Base-by-base conservation (phyloP, 1,140 invertebrate genomes). In the Euglossa dilemma region DNA sequence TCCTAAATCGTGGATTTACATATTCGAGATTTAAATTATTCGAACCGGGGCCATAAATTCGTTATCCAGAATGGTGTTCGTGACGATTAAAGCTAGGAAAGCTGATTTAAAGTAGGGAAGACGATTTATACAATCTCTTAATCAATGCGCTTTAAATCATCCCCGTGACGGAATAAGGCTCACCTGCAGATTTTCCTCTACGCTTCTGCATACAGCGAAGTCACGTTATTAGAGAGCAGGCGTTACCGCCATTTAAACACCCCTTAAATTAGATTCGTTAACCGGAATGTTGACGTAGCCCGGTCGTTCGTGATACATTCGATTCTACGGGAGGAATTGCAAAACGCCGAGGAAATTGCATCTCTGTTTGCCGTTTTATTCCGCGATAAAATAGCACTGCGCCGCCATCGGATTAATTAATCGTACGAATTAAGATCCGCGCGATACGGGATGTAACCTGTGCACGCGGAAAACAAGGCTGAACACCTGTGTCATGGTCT, bases 131-230 rank as follows among this genome's bases (percentile, higher is more conserved):
- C 71, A 72, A 87, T 82, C 74, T 71, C 61, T 87, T 85, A 82
- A 87, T 87, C 84, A 69, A 81, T 87, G 57, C 75, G 54, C 61
- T 70, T 71, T 87, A 85, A 85, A 85, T 87, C 85, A 86, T 85
- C 57, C 36, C 50, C 18, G 20, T 75, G 84, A 81, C 77, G 56
- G 72, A 86, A 81, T 85, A 71, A 81, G 77, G 72, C 47, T 85
- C 57, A 71, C 71, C 54, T 67, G 36, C 67, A 64, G 57, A 80
- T 56, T 72, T 72, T 73, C 73, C 16, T 50, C 59, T 73, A 77
- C 75, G 67, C 61, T 64, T 52, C 36, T 85, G 63, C 64, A 71
- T 64, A 75, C 43, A 79, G 54, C 12, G 47, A 45, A 59, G 70
- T 86, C 76, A 80, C 56, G 83, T 86, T 54, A 86, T 63, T 61